Evolutionary conservation across 2,888 invertebrate genomes (phyloP).

Genomic region (Synergus gifuensis): DNA sequence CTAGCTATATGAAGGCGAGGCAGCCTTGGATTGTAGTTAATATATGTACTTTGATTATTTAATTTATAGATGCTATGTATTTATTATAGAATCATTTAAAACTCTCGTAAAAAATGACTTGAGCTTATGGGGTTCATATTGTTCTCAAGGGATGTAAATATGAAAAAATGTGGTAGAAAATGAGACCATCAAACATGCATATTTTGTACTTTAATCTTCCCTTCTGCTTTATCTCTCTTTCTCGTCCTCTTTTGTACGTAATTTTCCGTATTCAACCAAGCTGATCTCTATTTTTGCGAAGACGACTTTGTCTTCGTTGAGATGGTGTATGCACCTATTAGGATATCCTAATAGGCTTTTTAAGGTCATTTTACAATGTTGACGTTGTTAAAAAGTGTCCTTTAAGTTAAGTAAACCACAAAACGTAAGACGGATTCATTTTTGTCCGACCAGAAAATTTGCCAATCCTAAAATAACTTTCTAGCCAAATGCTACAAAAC

Average conservation of each 20-base stretch:
- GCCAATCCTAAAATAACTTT: too few species aligned
- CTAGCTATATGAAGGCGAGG: too few species aligned
- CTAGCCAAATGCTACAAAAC: too few species aligned
- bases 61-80: not conserved
- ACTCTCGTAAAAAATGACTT: not conserved
- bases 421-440: too few species aligned
- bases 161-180: not conserved
- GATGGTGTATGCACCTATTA: not conserved
- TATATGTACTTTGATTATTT: not conserved
- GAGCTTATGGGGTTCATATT: not conserved
- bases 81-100: too few species aligned
- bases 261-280: not conserved
- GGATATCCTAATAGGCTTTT: too few species aligned
- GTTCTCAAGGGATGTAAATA: not conserved
- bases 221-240: not conserved
- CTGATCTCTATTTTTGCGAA: not conserved
- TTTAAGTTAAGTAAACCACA: too few species aligned
- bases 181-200: not conserved
- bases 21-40: too few species aligned
- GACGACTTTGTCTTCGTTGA: not conserved
- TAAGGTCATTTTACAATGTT: not conserved
- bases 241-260: conserved; percentile 1
- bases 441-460: too few species aligned
- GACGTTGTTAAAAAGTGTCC: not conserved
- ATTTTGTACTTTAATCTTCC: conserved; percentile 6